Base-by-base conservation (phyloP, 2,797 vertebrate species). In the Melanotaenia maccullochi region DNA sequence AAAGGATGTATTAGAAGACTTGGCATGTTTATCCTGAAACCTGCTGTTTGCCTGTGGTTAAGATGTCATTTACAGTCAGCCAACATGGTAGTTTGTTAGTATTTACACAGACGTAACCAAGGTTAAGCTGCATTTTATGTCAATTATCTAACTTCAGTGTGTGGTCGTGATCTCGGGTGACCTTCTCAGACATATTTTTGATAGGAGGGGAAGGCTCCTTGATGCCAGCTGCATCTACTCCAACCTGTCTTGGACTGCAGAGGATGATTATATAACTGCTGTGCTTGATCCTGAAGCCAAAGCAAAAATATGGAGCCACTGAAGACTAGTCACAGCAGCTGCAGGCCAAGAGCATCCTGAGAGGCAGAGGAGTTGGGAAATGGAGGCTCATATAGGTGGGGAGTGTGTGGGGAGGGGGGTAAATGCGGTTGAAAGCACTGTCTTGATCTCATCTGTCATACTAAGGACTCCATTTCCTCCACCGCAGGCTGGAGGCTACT, bases 401-500 rank as follows among this genome's bases (percentile, higher is more conserved):
- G 60, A 25, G 42, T 20, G 5, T 7, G 42, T 6, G 44, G 20
- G 44, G 16, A 3, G 7, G 44, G 65, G 84, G 76, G 68, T 79
- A 67, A 85, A 76, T 57, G 67, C 68, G 72, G 84, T 85, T 87
- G 88, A 91, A 78, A 89, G 90, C 82, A 76, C 81, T 56, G 88
- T 80, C 85, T 89, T 89, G 90, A 92, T 89, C 86, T 91, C 92
- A 93, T 93, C 89, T 90, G 85, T 94, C 91, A 90, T 88, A 89
- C 89, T 90, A 92, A 94, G 78, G 91, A 90, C 86, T 87, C 87
- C 84, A 89, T 93, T 94, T 93, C 90, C 88, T 93, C 88, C 73
- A 89, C 89, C 74, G 54, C 85, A 77, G 83, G 87, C 89, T 87
- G 89, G 75, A 87, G 85, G 89, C 87, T 85, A 90, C 86, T 64